Evolutionary conservation across 2,113 vertebrate genomes (phyloP), one percentile per base, ranked within the genome.

Genomic region (Misgurnus anguillicaudatus): DNA sequence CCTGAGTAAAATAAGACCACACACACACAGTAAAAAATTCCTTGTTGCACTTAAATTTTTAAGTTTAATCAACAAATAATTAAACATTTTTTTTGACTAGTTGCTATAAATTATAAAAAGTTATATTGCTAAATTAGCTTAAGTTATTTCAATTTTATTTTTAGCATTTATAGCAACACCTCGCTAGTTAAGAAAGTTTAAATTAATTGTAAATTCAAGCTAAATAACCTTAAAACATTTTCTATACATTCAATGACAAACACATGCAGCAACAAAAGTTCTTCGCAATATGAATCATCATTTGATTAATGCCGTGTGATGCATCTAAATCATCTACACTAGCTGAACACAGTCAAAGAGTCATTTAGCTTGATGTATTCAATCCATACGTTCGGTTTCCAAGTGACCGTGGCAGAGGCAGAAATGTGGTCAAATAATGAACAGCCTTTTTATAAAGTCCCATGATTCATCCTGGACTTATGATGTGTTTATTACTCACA

Each of bases 401-500:
- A 74, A 47, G 72, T 48, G 58, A 58, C 19, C 9, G 77, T 48
- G 65, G 24, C 14, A 14, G 31, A 57, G 24, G 38, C 62, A 73
- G 68, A 83, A 73, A 79, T 79, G 77, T 58, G 41, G 36, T 42
- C 38, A 47, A 70, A 66, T 42, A 78, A 55, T 55, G 31, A 68
- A 61, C 48, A 57, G 67, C 19, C 71, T 48, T 71, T 63, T 76
- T 79, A 58, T 70, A 31, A 38, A 74, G 36, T 65, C 14, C 45
- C 61, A 78, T 69, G 62, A 79, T 58, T 79, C 70, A 79, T 24
- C 65, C 41, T 9, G 17, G 39, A 31, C 57, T 61, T 48, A 42
- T 69, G 65, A 72, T 61, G 36, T 62, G 57, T 83, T 79, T 79
- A 69, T 75, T 75, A 42, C 76, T 73, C 53, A 76, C 71, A 71